Percentiles rank a stretch among this genome's conserved stretches.
These are phyloP conservation scores for Galbula dea DNA, from an alignment of 2,113 vertebrate species.

Conservation along the genomic window DNA sequence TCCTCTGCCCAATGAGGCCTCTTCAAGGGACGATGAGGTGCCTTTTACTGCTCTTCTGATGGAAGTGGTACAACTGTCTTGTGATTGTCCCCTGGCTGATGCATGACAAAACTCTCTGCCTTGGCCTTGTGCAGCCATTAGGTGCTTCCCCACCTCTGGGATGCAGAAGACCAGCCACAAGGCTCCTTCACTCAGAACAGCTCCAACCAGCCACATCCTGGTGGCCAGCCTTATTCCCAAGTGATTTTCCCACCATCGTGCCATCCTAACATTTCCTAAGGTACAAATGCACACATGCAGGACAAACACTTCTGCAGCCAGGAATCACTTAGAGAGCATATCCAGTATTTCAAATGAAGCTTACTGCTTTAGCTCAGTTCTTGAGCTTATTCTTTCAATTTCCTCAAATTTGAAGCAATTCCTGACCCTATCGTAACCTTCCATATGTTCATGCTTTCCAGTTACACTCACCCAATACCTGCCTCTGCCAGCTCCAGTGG, in stretches of 20 bases:
- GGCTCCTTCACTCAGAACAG: not conserved
- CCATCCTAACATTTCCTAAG: not conserved
- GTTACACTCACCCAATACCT: not conserved
- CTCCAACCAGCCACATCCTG: not conserved
- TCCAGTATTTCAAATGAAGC: not conserved
- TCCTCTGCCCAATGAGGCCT: not conserved
- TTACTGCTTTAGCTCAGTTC: not conserved
- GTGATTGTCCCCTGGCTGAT: not conserved
- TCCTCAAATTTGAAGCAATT: not conserved
- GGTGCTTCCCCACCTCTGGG: not conserved
- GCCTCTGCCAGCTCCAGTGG: not conserved
- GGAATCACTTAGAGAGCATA: not conserved
- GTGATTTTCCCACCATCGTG: accelerated
- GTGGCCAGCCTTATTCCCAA: not conserved
- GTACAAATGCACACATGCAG: not conserved
- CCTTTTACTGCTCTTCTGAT: not conserved
- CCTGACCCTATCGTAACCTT: accelerated
- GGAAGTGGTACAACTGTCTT: not conserved
- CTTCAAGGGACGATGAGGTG: accelerated
- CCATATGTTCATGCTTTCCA: not conserved
- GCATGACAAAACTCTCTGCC: accelerated
- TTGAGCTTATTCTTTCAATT: not conserved
- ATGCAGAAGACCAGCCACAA: not conserved
- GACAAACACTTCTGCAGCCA: not conserved
- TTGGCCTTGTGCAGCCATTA: not conserved